phyloP scores from a whole-genome alignment of 2,797 vertebrate genomes.

The Leuciscus waleckii region DNA sequence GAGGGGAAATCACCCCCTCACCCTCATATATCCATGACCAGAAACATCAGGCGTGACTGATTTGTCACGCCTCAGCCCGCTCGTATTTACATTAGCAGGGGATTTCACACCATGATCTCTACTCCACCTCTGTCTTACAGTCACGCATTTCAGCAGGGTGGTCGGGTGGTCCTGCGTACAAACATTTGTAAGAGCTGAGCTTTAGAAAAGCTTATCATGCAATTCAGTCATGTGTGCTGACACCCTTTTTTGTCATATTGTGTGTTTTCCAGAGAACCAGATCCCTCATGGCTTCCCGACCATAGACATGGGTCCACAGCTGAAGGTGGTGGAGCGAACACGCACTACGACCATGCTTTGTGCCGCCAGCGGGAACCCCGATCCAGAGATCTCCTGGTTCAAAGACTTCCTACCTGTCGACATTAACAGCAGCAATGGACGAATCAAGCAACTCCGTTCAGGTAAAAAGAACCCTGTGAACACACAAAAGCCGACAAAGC shows the following conservation, averaged over 20 bases:
- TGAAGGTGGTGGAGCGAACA: constrained; percentile 96
- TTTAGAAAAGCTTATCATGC: constrained; percentile 17
- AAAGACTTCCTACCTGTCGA: constrained; percentile 98
- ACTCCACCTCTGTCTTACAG: constrained; percentile 39
- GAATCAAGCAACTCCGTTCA: constrained; percentile 97
- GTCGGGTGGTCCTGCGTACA: constrained; percentile 34
- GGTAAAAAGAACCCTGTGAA: constrained; percentile 76
- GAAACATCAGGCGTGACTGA: constrained; percentile 60
- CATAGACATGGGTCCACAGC: constrained; percentile 98
- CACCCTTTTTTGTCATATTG: background rate
- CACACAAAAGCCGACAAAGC: background rate
- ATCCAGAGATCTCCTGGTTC: constrained; percentile 97
- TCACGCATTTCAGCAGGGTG: constrained; percentile 39
- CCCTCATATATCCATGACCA: constrained; percentile 59
- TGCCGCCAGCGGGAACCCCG: constrained; percentile 93
- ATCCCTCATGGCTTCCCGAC: constrained; percentile 92
- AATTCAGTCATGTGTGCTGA: constrained; percentile 4
- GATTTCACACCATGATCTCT: constrained; percentile 57
- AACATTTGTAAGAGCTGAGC: background rate
- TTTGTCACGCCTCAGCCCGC: constrained; percentile 60
- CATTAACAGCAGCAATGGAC: constrained; percentile 87
- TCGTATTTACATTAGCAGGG: constrained; percentile 60
- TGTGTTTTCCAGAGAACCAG: constrained; percentile 86
- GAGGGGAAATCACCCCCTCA: constrained; percentile 56
- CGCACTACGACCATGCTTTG: constrained; percentile 97